Evolutionary conservation across 2,797 vertebrate genomes (phyloP).

Genomic region (Hippoglossus hippoglossus): DNA sequence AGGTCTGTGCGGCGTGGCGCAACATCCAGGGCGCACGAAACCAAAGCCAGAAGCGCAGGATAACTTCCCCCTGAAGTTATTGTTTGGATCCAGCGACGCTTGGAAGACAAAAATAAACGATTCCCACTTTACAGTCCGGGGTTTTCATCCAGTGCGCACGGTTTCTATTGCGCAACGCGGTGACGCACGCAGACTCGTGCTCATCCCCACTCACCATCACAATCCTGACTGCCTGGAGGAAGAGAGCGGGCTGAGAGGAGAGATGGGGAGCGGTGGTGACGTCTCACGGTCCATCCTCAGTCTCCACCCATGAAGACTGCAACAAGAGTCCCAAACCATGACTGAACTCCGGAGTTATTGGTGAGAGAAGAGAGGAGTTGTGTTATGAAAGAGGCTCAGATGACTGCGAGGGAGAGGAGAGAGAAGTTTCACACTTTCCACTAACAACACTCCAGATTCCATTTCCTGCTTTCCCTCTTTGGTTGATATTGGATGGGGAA

Average conservation of each 20-base stretch:
- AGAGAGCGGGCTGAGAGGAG: conserved; percentile 27
- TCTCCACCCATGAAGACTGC: conserved; percentile 64
- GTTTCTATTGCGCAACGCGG: not conserved
- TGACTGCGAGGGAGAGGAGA: conserved; percentile 1
- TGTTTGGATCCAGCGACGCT: conserved; percentile 13
- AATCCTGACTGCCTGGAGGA: conserved; percentile 33
- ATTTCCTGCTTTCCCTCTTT: conserved; percentile 10
- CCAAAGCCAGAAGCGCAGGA: conserved; percentile 9
- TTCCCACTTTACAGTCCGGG: conserved; percentile 9
- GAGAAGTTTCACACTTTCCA: conserved; percentile 58
- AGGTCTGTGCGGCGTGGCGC: conserved; percentile 12
- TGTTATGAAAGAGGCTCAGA: conserved; percentile 40
- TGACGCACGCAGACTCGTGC: conserved; percentile 3
- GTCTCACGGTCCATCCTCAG: conserved; percentile 58
- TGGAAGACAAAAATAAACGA: not conserved
- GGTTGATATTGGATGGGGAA: conserved; percentile 52
- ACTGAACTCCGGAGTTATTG: conserved; percentile 28
- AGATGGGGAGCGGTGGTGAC: conserved; percentile 65
- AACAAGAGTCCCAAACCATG: conserved; percentile 14
- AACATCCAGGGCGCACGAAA: conserved; percentile 40
- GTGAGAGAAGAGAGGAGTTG: conserved; percentile 8
- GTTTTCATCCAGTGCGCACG: not conserved
- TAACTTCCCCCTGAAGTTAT: conserved; percentile 12
- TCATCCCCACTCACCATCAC: conserved; percentile 35
- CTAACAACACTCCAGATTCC: conserved; percentile 29